Base-by-base conservation (phyloP, 2,113 vertebrate species). In the Shinisaurus crocodilurus region DNA sequence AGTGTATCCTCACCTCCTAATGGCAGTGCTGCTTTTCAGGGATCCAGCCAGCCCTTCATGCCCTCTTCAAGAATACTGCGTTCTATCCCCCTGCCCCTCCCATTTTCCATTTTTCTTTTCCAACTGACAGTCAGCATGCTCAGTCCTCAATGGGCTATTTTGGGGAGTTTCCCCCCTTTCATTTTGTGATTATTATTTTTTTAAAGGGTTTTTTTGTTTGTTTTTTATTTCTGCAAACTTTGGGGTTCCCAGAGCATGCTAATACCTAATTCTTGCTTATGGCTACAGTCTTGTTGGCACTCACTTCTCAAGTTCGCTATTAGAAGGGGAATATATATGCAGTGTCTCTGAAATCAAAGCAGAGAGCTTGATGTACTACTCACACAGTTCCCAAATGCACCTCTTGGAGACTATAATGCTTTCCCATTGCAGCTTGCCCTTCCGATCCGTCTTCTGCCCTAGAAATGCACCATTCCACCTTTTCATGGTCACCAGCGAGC, bases 401-500 rank as follows among this genome's bases (percentile, higher is more conserved):
- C 85, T 92, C 89, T 18, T 93, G 86, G 10, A 16, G 1, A 76
- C 16, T 7, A 86, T 5, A 34, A 82, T 65, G 70, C 77, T 88
- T 92, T 94, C 86, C 70, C 50, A 57, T 67, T 95, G 90, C 79
- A 98, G 98, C 94, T 83, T 91, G 88, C 65, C 93, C 97, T 65
- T 82, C 88, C 77, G 92, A 92, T 69, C 86, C 92, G 27, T 89
- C 93, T 82, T 94, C 95, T 4, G 97, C 92, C 0, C 1, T 99
- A 87, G 97, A 98, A 92, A 93, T 99, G 91, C 97, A 15, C 23
- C 96, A 95, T 89, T 98, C 98, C 57, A 85, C 94, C 1, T 99
- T 99, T 94, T 99, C 98, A 0, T 99, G 99, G 99, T 94, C 88
- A 13, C 93, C 92, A 1, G 87, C 86, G 40, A 90, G 88, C 72